Evolutionary conservation across 1,140 invertebrate species (phyloP), one percentile per base, ranked within the genome.

Genomic region (Chionoecetes opilio): DNA sequence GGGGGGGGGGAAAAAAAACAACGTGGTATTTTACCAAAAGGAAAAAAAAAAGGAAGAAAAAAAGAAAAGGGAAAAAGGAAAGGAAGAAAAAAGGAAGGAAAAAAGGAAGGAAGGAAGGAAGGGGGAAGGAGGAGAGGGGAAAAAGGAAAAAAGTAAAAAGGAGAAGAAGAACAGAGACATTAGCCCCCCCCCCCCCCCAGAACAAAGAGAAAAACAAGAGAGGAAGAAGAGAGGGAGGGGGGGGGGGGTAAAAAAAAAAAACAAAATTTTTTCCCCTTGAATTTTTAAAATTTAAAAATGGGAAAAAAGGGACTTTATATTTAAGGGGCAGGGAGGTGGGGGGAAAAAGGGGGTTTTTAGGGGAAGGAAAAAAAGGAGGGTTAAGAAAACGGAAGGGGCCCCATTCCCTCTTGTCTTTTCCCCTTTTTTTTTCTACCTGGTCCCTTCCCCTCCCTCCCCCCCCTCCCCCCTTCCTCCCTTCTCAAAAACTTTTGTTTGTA

Each of bases 301-400:
- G n/a, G n/a, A n/a, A n/a, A n/a, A n/a, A n/a, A n/a, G n/a, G n/a
- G n/a, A n/a, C n/a, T n/a, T n/a, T n/a, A n/a, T n/a, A n/a, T n/a
- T 8, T 29, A 0, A 89, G 26, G 8, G 21, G 46, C 0, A 41
- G 32, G 41, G 11, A 84, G 75, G n/a, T 34, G 29, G 34, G n/a
- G 17, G 38, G 3, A 38, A 35, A 84, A 6, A 63, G 26, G 75
- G 53, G 32, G 53, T n/a, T n/a, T n/a, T n/a, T n/a, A n/a, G n/a
- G n/a, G n/a, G n/a, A n/a, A n/a, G n/a, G n/a, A n/a, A n/a, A 75
- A 53, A 91, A 29, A 38, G 92, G 37, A 63, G 31, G 37, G 82
- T 26, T n/a, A 17, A n/a, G 63, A 75, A 26, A 46, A 46, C 41
- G 5, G 41, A 46, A 46, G 14, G 5, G 41, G n/a, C n/a, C n/a